Evolutionary conservation across 2,113 vertebrate genomes (phyloP).

Genomic region (Poicephalus meyeri): DNA sequence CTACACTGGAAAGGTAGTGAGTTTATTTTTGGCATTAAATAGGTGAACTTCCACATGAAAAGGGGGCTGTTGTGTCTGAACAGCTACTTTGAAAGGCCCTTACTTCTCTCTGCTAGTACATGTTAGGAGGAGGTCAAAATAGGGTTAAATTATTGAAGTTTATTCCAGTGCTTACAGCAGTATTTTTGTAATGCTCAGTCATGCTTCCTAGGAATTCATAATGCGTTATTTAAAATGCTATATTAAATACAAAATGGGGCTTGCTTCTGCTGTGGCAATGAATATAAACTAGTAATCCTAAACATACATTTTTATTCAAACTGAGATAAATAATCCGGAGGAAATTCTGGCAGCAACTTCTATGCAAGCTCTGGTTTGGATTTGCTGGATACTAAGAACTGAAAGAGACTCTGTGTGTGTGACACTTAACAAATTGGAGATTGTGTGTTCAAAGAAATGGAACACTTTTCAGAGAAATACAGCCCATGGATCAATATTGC

Average conservation of each 20-base stretch:
- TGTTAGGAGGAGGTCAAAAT: background rate
- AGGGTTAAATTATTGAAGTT: background rate
- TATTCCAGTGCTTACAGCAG: background rate
- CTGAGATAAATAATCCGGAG: background rate
- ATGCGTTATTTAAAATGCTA: background rate
- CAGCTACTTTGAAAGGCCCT: background rate
- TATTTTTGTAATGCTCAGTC: background rate
- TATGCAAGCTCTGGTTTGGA: background rate
- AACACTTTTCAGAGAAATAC: background rate
- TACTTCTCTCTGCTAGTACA: background rate
- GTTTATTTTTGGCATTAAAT: background rate
- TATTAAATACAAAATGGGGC: background rate
- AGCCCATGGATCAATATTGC: background rate
- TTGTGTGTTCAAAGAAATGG: accelerated
- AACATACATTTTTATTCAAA: background rate
- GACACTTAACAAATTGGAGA: background rate
- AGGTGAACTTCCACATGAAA: background rate
- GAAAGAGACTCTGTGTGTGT: background rate
- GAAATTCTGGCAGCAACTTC: background rate
- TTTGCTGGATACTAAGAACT: background rate
- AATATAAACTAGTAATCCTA: background rate
- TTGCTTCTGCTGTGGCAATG: background rate
- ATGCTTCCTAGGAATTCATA: background rate
- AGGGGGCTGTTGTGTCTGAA: background rate
- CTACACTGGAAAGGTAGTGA: background rate